Percentiles rank a stretch among this genome's conserved stretches.
Evolutionary conservation across 2,888 invertebrate species (phyloP).

Genomic region (Elysia crispata): DNA sequence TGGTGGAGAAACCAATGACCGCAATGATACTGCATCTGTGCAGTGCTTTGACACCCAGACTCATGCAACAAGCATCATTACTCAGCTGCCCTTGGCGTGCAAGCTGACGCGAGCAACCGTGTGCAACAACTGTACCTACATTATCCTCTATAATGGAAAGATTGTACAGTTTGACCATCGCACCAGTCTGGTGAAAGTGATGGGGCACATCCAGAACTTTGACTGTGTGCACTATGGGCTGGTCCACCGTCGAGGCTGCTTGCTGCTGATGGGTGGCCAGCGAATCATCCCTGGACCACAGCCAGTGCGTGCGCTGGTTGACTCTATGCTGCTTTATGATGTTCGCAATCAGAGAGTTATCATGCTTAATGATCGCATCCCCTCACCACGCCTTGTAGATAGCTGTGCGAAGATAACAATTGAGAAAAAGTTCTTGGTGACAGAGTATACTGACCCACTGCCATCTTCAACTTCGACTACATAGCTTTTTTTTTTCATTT

Average conservation of each 20-base stretch:
- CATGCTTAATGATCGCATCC: slow-evolving; percentile 62
- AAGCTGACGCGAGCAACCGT: slow-evolving; percentile 67
- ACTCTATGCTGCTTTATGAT: slow-evolving; percentile 65
- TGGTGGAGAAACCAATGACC: slow-evolving; percentile 69
- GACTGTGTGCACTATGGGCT: slow-evolving; percentile 69
- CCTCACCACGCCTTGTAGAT: slow-evolving; percentile 67
- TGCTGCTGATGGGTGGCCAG: slow-evolving; percentile 63
- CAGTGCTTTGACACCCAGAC: slow-evolving; percentile 68
- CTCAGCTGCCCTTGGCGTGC: slow-evolving; percentile 64
- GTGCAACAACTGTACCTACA: slow-evolving; percentile 63
- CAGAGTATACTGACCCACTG: slow-evolving; percentile 39
- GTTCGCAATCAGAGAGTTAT: slow-evolving; percentile 61
- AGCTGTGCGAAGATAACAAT: slow-evolving; percentile 68
- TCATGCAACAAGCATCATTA: slow-evolving; percentile 59
- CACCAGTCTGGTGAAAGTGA: slow-evolving; percentile 49
- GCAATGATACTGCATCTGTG: slow-evolving; percentile 64
- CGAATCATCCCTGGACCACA: slow-evolving; percentile 63
- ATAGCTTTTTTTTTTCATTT: neutral
- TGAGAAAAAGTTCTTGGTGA: slow-evolving; percentile 61
- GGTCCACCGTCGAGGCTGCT: slow-evolving; percentile 65
- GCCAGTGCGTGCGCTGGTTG: slow-evolving; percentile 59
- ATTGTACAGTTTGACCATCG: slow-evolving; percentile 61
- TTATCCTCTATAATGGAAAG: slow-evolving; percentile 69
- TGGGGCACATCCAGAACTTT: slow-evolving; percentile 67
- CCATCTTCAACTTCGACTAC: neutral